Conservation (phyloP, 2,888 invertebrate species). For the Teinopalpus imperialis region DNA sequence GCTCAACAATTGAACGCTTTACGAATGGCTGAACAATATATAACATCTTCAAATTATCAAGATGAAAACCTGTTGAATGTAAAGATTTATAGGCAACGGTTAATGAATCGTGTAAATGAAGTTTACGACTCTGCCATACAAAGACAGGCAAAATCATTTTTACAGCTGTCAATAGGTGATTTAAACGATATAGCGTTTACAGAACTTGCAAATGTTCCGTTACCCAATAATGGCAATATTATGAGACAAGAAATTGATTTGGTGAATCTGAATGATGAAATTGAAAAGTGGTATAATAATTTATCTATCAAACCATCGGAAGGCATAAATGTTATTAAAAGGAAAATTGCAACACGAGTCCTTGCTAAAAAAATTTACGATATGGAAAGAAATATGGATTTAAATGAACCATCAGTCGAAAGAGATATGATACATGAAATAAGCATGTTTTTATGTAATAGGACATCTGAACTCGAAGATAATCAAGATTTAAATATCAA, state of each 20-base stretch:
- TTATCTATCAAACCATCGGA: constrained; percentile 41
- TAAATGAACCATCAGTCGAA: constrained; percentile 3
- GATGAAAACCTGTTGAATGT: constrained; percentile 14
- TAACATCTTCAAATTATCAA: constrained; percentile 11
- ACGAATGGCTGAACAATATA: constrained; percentile 6
- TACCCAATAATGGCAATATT: constrained; percentile 15
- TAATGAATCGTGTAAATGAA: constrained; percentile 11
- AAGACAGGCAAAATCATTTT: constrained; percentile 5
- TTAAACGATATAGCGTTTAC: constrained; percentile 7
- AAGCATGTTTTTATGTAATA: constrained; percentile 36
- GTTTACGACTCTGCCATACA: constrained; percentile 10
- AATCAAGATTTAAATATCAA: constrained; percentile 40
- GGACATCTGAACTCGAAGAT: constrained; percentile 30
- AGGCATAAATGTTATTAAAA: constrained; percentile 30
- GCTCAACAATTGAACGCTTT: constrained; percentile 16
- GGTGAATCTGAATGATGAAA: constrained; percentile 42
- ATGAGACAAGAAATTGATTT: constrained; percentile 21
- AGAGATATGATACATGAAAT: constrained; percentile 27
- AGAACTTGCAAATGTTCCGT: constrained; percentile 12
- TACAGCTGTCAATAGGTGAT: constrained; percentile 5
- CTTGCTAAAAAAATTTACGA: constrained; percentile 51
- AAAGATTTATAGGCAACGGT: constrained; percentile 17
- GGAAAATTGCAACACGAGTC: constrained; percentile 43
- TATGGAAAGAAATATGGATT: constrained; percentile 44
- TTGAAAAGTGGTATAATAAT: constrained; percentile 53